Evolutionary conservation across 2,888 invertebrate genomes (phyloP).

Genomic region (Xiphydria camelus): DNA sequence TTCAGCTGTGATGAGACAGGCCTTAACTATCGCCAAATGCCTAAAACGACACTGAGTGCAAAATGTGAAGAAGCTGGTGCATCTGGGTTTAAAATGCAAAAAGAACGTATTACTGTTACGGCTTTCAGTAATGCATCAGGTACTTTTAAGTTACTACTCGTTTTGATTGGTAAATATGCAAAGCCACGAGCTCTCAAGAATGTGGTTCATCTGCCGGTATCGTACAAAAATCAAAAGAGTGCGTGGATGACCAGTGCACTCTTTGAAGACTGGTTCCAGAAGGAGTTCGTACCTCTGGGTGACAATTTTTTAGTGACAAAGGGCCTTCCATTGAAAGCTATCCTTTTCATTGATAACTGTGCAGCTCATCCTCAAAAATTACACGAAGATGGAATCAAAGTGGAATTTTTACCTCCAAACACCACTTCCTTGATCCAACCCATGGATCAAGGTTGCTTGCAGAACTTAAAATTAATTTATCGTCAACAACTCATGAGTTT

Average conservation of each 20-base stretch:
- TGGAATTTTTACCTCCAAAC: background rate
- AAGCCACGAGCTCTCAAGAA: slow-evolving; percentile 31
- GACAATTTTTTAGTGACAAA: slow-evolving; percentile 17
- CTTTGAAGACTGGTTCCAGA: slow-evolving; percentile 27
- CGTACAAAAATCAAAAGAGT: slow-evolving; percentile 25
- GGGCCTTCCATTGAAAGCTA: slow-evolving; percentile 22
- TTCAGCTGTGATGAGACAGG: slow-evolving; percentile 37
- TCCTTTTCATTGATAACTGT: slow-evolving; percentile 30
- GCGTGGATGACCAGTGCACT: slow-evolving; percentile 30
- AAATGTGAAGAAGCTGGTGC: slow-evolving; percentile 27
- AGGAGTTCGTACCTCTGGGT: slow-evolving; percentile 27
- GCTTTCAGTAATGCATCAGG: slow-evolving; percentile 33
- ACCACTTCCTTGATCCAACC: background rate
- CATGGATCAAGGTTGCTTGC: background rate
- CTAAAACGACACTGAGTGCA: slow-evolving; percentile 27
- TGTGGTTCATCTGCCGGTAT: slow-evolving; percentile 19
- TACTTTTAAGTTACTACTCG: slow-evolving; percentile 27
- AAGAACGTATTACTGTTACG: slow-evolving; percentile 32
- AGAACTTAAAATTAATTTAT: background rate
- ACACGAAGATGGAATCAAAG: background rate
- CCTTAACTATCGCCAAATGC: slow-evolving; percentile 32
- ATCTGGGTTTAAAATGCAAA: slow-evolving; percentile 30
- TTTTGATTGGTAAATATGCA: slow-evolving; percentile 33
- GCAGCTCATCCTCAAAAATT: slow-evolving; percentile 21
- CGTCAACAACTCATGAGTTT: background rate